These are phyloP conservation scores for Diprion similis DNA, from an alignment of 1,140 invertebrate species.

Conservation along the genomic window DNA sequence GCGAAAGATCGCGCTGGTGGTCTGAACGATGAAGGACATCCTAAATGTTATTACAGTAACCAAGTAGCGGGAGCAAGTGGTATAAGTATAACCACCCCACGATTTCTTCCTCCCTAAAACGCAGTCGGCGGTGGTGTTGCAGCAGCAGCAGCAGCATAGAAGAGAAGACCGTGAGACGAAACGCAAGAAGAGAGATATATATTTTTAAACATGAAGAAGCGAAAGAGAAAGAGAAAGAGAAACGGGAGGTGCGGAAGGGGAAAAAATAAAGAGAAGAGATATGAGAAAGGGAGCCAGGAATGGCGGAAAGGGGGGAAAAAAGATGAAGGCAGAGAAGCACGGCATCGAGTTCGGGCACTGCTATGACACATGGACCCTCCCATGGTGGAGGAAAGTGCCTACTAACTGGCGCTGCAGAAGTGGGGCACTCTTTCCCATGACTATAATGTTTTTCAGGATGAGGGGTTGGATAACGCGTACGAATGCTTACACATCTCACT, in stretches of 20 bases:
- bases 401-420: not conserved
- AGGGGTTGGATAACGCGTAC: too few species aligned
- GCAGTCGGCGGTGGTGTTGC: too few species aligned
- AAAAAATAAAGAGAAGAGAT: not conserved
- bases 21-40: not conserved
- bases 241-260: too few species aligned
- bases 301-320: not conserved
- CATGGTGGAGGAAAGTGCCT: not conserved
- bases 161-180: not conserved
- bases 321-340: not conserved
- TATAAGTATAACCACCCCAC: not conserved
- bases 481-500: not conserved
- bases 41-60: conserved; percentile 1
- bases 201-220: not conserved
- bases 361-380: not conserved
- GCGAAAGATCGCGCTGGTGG: not conserved
- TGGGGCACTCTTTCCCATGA: conserved; percentile 6
- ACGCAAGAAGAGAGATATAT: not conserved
- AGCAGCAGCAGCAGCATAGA: too few species aligned
- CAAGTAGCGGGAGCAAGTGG: not conserved
- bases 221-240: too few species aligned
- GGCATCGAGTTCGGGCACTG: not conserved
- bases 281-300: not conserved
- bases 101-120: not conserved
- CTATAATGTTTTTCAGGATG: not conserved